Base-by-base conservation (phyloP, 2,113 vertebrate genomes). In the Caracal caracal region DNA sequence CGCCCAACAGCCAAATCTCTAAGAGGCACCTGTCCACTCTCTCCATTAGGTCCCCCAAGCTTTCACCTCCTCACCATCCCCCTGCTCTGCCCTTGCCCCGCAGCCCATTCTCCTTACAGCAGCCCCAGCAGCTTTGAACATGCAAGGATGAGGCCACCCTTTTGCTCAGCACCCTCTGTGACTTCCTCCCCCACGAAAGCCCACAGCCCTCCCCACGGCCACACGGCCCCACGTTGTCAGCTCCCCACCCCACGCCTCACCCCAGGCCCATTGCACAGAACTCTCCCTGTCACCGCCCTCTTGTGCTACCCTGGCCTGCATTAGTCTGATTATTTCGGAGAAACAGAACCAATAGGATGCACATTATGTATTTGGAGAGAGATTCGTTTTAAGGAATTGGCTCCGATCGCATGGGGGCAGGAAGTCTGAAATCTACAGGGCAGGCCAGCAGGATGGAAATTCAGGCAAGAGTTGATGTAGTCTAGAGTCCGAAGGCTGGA, bases 231-330 rank as follows among this genome's bases (percentile, higher is more conserved):
- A 3, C 28, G 2, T 3, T 6, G 5, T 6, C 2, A 12, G 15
- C 70, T 83, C 15, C 43, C 22, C 8, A 6, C 6, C 5, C 5
- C 51, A 28, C 0, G 0, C 20, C n/a, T 68, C 47, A 47, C 33
- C 37, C 61, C 22, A 0, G 12, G 24, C 4, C 24, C 43, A 15
- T 8, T 8, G 68, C 37, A 26, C 6, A 33, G 63, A 13, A 19
- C 28, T 73, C 0, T 0, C n/a, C 81, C 43, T 71, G 5, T 40
- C 1, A 0, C 40, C 6, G 20, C 49, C 28, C 28, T 10, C 37
- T 80, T 40, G 26, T 88, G 33, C 15, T 6, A 12, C n/a, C 4
- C 33, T 26, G 71, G 61, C 28, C 71, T 40, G 71, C 12, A 26
- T 43, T 28, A 3, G 3, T 40, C 22, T 7, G 37, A 28, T 24